Conservation (phyloP, 2,113 vertebrate species). For the Alosa alosa region DNA sequence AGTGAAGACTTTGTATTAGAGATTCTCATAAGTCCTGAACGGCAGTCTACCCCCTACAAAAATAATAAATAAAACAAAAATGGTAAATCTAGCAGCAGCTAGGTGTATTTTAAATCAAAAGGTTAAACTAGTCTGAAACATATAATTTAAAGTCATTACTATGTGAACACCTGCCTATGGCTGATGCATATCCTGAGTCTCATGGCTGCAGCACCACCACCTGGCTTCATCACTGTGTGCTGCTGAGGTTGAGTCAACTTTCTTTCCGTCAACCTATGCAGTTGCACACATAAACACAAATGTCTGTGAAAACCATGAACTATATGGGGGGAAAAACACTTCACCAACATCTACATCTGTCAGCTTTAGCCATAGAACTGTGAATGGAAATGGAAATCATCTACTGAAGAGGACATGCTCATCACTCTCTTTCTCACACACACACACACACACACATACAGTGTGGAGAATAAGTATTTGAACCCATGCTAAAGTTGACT, state of each 20-base stretch:
- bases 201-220: background rate
- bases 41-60: background rate
- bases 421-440: background rate
- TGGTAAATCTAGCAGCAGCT: background rate
- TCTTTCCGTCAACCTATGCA: background rate
- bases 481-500: no score
- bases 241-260: background rate
- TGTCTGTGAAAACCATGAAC: no score
- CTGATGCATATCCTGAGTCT: no score
- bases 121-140: no score
- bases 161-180: no score
- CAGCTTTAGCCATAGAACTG: no score
- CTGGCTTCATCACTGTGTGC: background rate
- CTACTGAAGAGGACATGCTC: background rate
- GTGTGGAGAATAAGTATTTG: no score
- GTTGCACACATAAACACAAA: background rate
- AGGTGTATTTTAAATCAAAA: no score
- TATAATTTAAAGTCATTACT: no score
- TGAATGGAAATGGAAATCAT: background rate
- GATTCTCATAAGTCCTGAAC: constrained; percentile 45
- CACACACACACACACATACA: constrained; percentile 16
- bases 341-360: background rate
- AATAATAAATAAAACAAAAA: no score
- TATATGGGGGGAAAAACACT: no score
- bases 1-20: constrained; percentile 38